Conservation (phyloP, 2,113 vertebrate genomes). For the Lasiurus borealis region DNA sequence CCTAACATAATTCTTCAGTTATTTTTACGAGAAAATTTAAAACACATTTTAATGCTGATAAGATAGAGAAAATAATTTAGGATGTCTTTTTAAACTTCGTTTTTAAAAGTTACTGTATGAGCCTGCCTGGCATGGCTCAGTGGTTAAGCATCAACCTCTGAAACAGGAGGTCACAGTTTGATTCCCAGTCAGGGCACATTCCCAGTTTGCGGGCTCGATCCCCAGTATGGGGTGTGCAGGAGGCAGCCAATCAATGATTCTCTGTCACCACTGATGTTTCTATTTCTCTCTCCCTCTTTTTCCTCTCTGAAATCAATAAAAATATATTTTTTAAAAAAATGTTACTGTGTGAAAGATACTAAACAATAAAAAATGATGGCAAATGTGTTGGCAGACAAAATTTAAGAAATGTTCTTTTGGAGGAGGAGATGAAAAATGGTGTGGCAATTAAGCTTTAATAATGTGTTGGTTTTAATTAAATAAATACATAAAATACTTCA, state of each 20-base stretch:
- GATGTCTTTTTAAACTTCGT: not conserved
- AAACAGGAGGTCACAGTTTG: no score
- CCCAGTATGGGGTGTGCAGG: no score
- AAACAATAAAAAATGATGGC: slow-evolving; percentile 18
- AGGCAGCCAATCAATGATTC: no score
- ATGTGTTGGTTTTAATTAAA: slow-evolving; percentile 37
- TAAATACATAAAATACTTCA: slow-evolving; percentile 23
- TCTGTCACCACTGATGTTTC: no score
- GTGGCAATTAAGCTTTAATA: not conserved
- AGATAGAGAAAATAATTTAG: slow-evolving; percentile 37
- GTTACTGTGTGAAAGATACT: not conserved
- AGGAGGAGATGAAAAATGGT: not conserved
- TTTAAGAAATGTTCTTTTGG: not conserved
- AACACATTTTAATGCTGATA: not conserved
- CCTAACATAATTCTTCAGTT: not conserved
- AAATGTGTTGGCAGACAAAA: not conserved
- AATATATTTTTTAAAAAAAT: no score
- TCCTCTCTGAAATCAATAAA: no score
- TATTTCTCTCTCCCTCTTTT: no score
- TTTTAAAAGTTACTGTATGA: not conserved
- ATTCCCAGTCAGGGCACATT: no score
- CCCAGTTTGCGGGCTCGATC: no score
- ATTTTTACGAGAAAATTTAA: slow-evolving; percentile 50
- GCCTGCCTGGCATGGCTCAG: no score
- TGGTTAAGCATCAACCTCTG: no score